These are phyloP conservation scores for Cervus canadensis DNA, from an alignment of 2,113 vertebrate genomes.

Conservation along the genomic window DNA sequence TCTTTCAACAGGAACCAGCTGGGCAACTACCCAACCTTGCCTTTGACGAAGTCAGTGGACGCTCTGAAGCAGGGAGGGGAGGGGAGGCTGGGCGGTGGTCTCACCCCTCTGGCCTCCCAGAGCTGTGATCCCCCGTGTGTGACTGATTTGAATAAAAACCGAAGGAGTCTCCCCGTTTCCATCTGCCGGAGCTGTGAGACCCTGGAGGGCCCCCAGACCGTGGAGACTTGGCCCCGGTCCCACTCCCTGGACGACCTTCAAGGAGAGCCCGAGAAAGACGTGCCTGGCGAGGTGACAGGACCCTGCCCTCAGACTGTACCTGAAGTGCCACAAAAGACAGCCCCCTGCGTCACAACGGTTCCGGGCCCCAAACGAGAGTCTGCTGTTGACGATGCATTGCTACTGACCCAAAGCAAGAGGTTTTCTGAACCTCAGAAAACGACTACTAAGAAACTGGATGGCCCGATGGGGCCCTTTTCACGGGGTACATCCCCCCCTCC, in stretches of 20 bases:
- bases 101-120: slow-evolving; percentile 72
- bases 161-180: slow-evolving; percentile 82
- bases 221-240: slow-evolving; percentile 87
- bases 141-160: slow-evolving; percentile 80
- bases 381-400: slow-evolving; percentile 19
- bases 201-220: slow-evolving; percentile 81
- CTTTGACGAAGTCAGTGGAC: slow-evolving; percentile 85
- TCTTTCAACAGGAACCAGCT: slow-evolving; percentile 83
- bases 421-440: slow-evolving; percentile 69
- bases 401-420: slow-evolving; percentile 78
- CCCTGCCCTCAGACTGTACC: slow-evolving; percentile 69
- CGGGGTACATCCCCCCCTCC: slow-evolving; percentile 16
- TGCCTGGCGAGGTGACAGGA: slow-evolving; percentile 66
- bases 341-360: slow-evolving; percentile 20
- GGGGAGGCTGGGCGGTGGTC: slow-evolving; percentile 53
- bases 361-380: slow-evolving; percentile 15
- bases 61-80: slow-evolving; percentile 81
- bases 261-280: slow-evolving; percentile 76
- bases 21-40: slow-evolving; percentile 87
- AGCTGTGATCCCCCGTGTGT: slow-evolving; percentile 77
- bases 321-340: slow-evolving; percentile 68
- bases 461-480: not conserved
- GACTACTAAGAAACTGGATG: slow-evolving; percentile 66
- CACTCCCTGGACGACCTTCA: slow-evolving; percentile 93
- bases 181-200: slow-evolving; percentile 93